These are phyloP conservation scores for Drosophila mimetica DNA, from an alignment of 2,888 invertebrate species.

Conservation along the genomic window DNA sequence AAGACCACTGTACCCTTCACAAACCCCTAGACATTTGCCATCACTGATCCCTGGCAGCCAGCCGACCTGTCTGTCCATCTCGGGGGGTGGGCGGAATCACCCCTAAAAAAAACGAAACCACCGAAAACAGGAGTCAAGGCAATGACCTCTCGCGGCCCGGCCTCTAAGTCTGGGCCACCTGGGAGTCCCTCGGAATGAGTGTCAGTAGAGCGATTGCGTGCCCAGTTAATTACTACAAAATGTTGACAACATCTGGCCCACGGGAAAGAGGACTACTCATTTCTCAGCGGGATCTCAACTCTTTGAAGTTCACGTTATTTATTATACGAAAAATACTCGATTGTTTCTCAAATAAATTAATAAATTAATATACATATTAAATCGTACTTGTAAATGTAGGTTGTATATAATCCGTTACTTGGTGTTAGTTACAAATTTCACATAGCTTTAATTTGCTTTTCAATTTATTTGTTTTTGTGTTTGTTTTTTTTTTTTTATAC, in stretches of 20 bases:
- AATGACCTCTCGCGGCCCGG: conserved; percentile 60
- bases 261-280: not conserved
- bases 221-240: conserved; percentile 58
- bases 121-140: conserved; percentile 41
- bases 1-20: not conserved
- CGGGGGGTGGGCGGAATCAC: conserved; percentile 51
- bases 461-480: conserved; percentile 48
- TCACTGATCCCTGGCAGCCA: conserved; percentile 39
- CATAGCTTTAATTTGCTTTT: conserved; percentile 52
- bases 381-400: conserved; percentile 45
- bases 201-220: conserved; percentile 62
- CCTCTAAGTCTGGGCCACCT: conserved; percentile 33
- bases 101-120: conserved; percentile 58
- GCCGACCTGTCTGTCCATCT: conserved; percentile 29
- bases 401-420: conserved; percentile 65
- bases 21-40: conserved; percentile 35
- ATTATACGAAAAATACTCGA: conserved; percentile 75
- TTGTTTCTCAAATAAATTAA: conserved; percentile 71
- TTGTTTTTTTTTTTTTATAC: conserved; percentile 54
- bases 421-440: conserved; percentile 79
- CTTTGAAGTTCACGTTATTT: conserved; percentile 68
- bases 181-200: conserved; percentile 47
- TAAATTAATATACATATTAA: conserved; percentile 57
- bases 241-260: conserved; percentile 63
- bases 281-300: conserved; percentile 23